Evolutionary conservation across 2,888 invertebrate genomes (phyloP).

Genomic region (Nephrotoma appendiculata): DNA sequence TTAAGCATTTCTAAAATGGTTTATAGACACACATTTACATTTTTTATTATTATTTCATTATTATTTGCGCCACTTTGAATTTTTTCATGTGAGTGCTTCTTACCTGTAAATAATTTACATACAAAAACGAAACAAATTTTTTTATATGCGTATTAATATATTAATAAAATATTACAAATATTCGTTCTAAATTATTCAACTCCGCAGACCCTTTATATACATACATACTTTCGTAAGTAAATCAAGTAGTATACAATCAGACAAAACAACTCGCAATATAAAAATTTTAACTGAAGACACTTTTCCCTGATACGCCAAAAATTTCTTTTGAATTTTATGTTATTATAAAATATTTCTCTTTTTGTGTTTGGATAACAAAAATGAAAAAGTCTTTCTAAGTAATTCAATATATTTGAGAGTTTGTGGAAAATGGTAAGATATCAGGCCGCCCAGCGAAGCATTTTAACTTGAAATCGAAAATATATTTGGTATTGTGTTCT

Average conservation of each 20-base stretch:
- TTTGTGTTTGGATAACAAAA: background rate
- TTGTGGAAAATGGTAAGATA: background rate
- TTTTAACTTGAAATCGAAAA: background rate
- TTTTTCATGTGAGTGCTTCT: too few relatives aligned
- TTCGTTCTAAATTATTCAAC: background rate
- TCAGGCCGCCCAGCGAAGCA: background rate
- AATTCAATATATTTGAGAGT: background rate
- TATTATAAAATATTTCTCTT: background rate
- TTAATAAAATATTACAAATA: background rate
- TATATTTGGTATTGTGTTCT: background rate
- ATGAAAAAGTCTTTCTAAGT: background rate
- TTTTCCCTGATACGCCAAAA: background rate
- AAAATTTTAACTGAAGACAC: background rate
- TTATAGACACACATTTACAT: too few relatives aligned
- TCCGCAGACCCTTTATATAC: background rate
- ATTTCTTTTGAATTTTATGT: background rate
- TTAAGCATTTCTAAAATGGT: too few relatives aligned
- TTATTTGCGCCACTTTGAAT: too few relatives aligned
- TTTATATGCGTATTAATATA: too few relatives aligned
- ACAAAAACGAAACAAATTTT: too few relatives aligned
- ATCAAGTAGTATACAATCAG: background rate
- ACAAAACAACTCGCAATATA: background rate
- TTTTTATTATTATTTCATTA: too few relatives aligned
- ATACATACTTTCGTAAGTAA: background rate
- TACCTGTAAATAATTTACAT: too few relatives aligned